Percentiles rank a stretch among this genome's conserved stretches.
phyloP scores from a whole-genome alignment of 2,113 vertebrate genomes.

The Upupa epops region DNA sequence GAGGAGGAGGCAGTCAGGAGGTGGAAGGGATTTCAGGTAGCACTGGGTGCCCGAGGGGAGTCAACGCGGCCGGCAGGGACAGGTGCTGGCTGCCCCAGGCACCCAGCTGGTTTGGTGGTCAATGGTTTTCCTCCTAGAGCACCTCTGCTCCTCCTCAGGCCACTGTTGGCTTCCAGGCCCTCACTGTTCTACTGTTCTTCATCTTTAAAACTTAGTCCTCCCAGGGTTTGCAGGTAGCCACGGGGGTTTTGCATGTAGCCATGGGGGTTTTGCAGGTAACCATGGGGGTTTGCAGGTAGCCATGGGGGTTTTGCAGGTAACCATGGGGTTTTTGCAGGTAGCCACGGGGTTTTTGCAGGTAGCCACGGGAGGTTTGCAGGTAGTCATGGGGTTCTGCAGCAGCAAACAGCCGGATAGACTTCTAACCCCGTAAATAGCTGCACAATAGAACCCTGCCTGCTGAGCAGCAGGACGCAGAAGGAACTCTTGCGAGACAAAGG shows the following conservation, averaged over 20 bases:
- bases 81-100: background rate
- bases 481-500: background rate
- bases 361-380: too few species aligned
- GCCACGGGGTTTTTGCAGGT: too few species aligned
- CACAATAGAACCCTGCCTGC: background rate
- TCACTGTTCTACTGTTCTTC: too few species aligned
- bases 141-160: background rate
- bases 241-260: too few species aligned
- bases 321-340: too few species aligned
- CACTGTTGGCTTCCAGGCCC: too few species aligned
- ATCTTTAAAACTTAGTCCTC: too few species aligned
- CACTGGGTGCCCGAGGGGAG: background rate
- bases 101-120: constrained; percentile 34
- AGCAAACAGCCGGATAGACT: background rate
- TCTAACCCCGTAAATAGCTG: background rate
- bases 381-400: background rate
- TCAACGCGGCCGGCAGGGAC: constrained; percentile 24
- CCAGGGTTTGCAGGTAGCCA: too few species aligned
- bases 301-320: too few species aligned
- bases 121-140: background rate
- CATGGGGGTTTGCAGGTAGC: too few species aligned
- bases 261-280: too few species aligned
- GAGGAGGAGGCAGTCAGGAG: constrained; percentile 23
- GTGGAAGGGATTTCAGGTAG: constrained; percentile 29
- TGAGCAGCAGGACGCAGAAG: background rate